Evolutionary conservation across 2,888 invertebrate genomes (phyloP).

Genomic region (Dasypolia templi): DNA sequence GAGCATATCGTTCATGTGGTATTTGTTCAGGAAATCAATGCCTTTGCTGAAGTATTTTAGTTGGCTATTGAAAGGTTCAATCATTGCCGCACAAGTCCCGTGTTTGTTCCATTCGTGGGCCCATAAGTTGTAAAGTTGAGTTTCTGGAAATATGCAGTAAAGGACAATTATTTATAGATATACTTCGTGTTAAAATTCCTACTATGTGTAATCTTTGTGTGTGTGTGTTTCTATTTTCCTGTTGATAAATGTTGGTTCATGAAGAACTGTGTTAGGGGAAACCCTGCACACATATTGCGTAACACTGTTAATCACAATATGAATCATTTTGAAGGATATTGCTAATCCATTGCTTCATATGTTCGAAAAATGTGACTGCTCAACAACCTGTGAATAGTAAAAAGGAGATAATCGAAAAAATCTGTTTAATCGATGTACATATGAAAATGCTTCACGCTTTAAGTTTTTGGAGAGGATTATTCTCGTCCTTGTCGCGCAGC

Average conservation of each 20-base stretch:
- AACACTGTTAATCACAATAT: no score
- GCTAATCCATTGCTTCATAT: no score
- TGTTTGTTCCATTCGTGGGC: conserved; percentile 95
- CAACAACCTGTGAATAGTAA: no score
- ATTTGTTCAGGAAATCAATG: conserved; percentile 90
- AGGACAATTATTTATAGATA: background rate
- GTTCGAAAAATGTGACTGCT: no score
- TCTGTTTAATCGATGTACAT: no score
- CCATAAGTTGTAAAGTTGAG: conserved; percentile 91
- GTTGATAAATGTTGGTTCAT: conserved; percentile 9
- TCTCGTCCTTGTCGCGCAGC: no score
- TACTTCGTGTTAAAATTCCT: conserved; percentile 16
- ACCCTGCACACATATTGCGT: no score
- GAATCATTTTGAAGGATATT: no score
- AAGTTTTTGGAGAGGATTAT: no score
- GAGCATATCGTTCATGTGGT: conserved; percentile 91
- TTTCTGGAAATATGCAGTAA: conserved; percentile 73
- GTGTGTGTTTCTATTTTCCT: conserved; percentile 28
- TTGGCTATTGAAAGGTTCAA: conserved; percentile 90
- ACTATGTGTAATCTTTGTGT: background rate
- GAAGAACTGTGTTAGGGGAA: background rate
- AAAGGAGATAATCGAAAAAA: no score
- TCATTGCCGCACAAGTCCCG: conserved; percentile 93
- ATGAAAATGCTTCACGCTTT: no score
- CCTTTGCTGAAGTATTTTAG: conserved; percentile 92